Base-by-base conservation (phyloP, 2,113 vertebrate species). In the Pachypanchax playfairii region DNA sequence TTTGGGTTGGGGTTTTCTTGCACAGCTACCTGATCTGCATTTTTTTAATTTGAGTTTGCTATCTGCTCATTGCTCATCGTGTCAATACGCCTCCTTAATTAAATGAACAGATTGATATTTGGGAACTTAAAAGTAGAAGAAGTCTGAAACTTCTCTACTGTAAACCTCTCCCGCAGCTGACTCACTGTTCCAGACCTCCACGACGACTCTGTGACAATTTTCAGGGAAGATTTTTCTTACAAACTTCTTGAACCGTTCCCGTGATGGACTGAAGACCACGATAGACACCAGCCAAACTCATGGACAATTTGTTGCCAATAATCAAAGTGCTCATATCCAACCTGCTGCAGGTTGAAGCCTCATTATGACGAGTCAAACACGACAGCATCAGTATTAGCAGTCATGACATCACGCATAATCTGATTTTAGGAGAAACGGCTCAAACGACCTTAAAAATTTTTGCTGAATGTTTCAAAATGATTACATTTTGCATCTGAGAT, bases 381-480 rank as follows among this genome's bases (percentile, higher is more conserved):
- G 31, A 24, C 5, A 1, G 15, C 24, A 24, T 53, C 14, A 6
- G 33, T n/a, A n/a, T 47, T 33, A n/a, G 9, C 2, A 35, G 21
- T 51, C 44, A 24, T 28, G 18, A 42, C 28, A 33, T 33, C 18
- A 5, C 56, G 55, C 41, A 15, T 48, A 57, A 49, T 57, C 18
- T 44, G 24, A 33, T 53, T 20, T 48, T 15, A 13, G 31, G 50
- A 50, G 43, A 46, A 51, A 43, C 41, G 49, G 36, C 3, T 31
- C 53, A 64, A 31, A 29, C 42, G n/a, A 13, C 21, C 42, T 43
- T 48, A 46, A 35, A 13, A 56, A 53, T 4, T 36, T 29, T 22
- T 33, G 21, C 28, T 15, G 46, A 21, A 48, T 33, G 28, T 50
- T 22, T 63, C 22, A 10, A 55, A 71, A 41, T 3, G 5, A 41